A percentile compares a stretch with the other conserved stretches of the same genome.
phyloP scores from a whole-genome alignment of 1,140 invertebrate genomes.

The Zeugodacus cucurbitae region DNA sequence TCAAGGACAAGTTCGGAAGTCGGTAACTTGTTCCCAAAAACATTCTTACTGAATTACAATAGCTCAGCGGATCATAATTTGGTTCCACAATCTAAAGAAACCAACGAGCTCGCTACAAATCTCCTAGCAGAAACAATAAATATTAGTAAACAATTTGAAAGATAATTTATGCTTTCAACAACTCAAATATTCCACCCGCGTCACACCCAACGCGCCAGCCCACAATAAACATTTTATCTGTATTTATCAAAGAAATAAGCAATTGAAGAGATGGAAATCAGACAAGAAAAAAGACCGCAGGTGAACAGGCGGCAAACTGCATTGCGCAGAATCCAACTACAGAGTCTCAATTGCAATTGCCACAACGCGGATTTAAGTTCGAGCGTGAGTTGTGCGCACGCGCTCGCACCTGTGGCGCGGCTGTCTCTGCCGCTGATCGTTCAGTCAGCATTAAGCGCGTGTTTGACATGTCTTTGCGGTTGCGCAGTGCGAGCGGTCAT shows the following conservation, averaged over 20 bases:
- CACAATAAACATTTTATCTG: background rate
- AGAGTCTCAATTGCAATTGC: background rate
- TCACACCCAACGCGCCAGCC: background rate
- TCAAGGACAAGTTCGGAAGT: too few species aligned
- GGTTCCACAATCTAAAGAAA: too few species aligned
- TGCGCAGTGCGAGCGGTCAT: background rate
- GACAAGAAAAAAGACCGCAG: background rate
- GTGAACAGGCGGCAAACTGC: background rate
- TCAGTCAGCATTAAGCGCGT: constrained; percentile 23
- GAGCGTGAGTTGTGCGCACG: constrained; percentile 16
- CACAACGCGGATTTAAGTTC: background rate
- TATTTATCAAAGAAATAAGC: background rate
- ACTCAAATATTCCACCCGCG: background rate
- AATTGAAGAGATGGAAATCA: background rate
- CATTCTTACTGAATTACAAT: too few species aligned
- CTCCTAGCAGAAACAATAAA: too few species aligned
- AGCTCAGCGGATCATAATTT: too few species aligned
- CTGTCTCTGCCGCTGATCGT: background rate
- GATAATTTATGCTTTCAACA: constrained; percentile 3
- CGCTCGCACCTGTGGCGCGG: constrained; percentile 7
- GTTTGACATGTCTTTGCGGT: constrained; percentile 33
- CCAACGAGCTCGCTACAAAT: too few species aligned
- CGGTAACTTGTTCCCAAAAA: too few species aligned
- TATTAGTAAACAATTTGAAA: too few species aligned
- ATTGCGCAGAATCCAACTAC: background rate